Percentiles rank a stretch among this genome's conserved stretches.
These are phyloP conservation scores for Brienomyrus longianalis DNA, from an alignment of 2,113 vertebrate genomes.

Conservation along the genomic window DNA sequence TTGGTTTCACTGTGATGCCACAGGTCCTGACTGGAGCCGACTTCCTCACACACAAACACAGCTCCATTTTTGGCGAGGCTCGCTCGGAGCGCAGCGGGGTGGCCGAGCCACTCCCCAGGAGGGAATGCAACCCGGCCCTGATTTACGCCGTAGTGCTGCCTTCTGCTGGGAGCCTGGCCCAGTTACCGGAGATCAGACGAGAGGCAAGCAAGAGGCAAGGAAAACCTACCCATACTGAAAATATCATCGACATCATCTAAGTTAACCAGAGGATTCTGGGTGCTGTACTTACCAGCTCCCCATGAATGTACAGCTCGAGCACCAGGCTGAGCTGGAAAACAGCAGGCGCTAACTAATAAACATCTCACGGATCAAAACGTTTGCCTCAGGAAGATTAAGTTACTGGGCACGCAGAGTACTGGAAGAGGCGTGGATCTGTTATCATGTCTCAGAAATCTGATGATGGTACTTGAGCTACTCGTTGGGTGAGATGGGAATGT, in stretches of 20 bases:
- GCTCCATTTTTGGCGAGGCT: conserved; percentile 25
- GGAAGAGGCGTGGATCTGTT: background rate
- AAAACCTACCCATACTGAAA: background rate
- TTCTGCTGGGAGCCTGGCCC: background rate
- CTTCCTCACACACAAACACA: background rate
- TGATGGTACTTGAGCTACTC: background rate
- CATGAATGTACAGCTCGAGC: background rate
- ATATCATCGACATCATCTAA: background rate
- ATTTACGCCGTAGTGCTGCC: background rate
- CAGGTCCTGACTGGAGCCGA: background rate
- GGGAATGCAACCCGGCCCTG: conserved; percentile 10
- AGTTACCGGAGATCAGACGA: background rate
- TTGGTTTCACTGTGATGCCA: background rate
- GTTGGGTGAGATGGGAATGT: background rate
- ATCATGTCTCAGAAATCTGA: background rate
- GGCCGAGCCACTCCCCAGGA: background rate
- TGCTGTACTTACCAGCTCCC: background rate
- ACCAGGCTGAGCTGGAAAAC: background rate
- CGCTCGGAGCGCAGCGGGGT: background rate
- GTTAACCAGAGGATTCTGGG: background rate
- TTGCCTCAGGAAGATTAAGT: background rate
- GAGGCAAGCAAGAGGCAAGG: background rate
- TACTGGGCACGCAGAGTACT: background rate
- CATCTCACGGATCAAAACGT: background rate
- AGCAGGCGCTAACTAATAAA: background rate